phyloP scores from a whole-genome alignment of 2,797 vertebrate species.

The Falco naumanni region DNA sequence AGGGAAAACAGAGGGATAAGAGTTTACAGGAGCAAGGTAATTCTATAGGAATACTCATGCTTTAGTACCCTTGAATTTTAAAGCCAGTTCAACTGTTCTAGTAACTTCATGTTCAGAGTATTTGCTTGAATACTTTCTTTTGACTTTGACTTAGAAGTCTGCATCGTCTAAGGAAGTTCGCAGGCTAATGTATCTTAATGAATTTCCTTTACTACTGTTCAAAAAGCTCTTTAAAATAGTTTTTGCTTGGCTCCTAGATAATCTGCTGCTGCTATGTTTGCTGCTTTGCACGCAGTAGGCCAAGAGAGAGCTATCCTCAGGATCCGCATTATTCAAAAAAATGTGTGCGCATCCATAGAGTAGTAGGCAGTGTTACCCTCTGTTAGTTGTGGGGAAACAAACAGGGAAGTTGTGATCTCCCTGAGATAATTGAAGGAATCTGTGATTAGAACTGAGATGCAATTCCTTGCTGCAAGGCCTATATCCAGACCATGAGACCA shows the following conservation, averaged over 20 bases:
- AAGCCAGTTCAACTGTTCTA: not conserved
- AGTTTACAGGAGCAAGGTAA: not conserved
- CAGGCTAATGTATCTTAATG: not conserved
- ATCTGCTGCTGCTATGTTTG: not conserved
- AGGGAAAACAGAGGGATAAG: not conserved
- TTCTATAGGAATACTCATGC: not conserved
- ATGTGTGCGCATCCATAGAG: not conserved
- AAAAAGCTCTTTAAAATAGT: not conserved
- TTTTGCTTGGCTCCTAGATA: not conserved
- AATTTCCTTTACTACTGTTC: not conserved
- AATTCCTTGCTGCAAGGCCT: constrained; percentile 30
- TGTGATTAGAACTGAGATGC: constrained; percentile 16
- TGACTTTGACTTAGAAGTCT: not conserved
- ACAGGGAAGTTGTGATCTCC: not conserved
- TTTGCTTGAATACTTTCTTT: not conserved
- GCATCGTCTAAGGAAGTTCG: not conserved
- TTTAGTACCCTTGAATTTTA: not conserved
- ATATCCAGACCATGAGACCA: constrained; percentile 10
- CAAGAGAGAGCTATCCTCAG: not conserved
- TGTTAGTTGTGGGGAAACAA: not conserved
- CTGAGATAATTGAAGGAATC: not conserved
- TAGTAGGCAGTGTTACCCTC: not conserved
- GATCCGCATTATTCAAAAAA: not conserved
- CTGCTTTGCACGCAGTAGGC: not conserved
- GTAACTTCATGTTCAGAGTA: not conserved